Conservation (phyloP, 2,113 vertebrate genomes). For the Thunnus thynnus region DNA sequence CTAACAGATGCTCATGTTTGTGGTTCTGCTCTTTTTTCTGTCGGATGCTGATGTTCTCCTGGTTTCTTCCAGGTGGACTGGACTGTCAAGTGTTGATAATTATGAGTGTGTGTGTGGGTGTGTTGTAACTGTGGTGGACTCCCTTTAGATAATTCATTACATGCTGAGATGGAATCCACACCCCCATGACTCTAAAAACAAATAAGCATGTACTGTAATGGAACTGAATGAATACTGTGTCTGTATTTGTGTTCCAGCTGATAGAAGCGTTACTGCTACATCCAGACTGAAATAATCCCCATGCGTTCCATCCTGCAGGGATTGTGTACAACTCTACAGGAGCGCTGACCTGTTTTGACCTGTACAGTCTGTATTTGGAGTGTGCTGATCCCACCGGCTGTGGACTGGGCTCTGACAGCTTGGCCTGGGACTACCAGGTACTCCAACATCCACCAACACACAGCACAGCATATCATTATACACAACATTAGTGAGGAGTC, state of each 20-base stretch:
- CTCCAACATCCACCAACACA: neutral
- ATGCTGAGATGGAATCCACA: too few species aligned
- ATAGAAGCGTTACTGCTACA: too few species aligned
- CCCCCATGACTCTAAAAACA: too few species aligned
- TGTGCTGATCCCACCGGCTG: conserved; percentile 96
- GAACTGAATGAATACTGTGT: too few species aligned
- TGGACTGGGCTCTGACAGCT: conserved; percentile 83
- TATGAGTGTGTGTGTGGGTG: neutral
- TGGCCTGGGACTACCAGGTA: conserved; percentile 98
- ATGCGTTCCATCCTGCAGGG: conserved; percentile 72
- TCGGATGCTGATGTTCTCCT: too few species aligned
- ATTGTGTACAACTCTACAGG: conserved; percentile 92
- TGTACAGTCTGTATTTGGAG: conserved; percentile 86
- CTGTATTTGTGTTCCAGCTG: neutral
- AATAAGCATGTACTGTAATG: too few species aligned
- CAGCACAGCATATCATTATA: neutral
- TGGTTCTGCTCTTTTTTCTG: too few species aligned
- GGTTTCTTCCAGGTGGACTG: too few species aligned
- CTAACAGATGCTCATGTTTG: too few species aligned
- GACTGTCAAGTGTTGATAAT: neutral
- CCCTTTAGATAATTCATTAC: too few species aligned
- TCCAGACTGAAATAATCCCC: neutral
- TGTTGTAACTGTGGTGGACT: too few species aligned
- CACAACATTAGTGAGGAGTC: neutral
- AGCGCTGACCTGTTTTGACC: conserved; percentile 82